Evolutionary conservation across 2,797 vertebrate species (phyloP).

Genomic region (Capromys pilorides): DNA sequence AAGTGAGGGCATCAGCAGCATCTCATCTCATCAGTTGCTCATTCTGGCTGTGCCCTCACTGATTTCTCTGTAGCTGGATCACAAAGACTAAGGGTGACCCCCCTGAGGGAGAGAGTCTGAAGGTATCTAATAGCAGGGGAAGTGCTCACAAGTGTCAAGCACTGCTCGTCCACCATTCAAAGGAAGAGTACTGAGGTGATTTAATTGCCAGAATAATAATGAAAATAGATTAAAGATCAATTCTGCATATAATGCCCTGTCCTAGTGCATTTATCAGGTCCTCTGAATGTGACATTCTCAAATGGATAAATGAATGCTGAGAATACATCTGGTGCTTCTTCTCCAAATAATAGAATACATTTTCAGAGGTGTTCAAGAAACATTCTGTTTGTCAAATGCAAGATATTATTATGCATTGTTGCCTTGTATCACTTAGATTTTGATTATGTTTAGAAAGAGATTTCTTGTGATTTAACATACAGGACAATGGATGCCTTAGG

Average conservation of each 20-base stretch:
- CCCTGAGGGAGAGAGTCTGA: neutral
- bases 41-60: neutral
- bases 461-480: neutral
- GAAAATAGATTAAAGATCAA: constrained; percentile 43
- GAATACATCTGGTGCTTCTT: constrained; percentile 28
- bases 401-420: neutral
- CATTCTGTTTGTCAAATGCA: neutral
- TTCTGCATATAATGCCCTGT: neutral
- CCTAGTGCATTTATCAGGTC: neutral
- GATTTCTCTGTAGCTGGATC: neutral
- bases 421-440: neutral
- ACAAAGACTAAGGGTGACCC: no score
- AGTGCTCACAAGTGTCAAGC: neutral
- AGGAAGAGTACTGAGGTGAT: neutral
- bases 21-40: neutral
- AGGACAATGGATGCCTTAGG: neutral
- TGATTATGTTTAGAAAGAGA: neutral
- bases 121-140: neutral
- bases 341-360: constrained; percentile 18
- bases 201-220: neutral
- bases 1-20: neutral
- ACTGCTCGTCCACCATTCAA: neutral
- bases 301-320: constrained; percentile 18
- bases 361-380: constrained; percentile 37
- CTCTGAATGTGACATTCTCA: constrained; percentile 10